Percentiles rank a stretch among this genome's conserved stretches.
Evolutionary conservation across 2,888 invertebrate species (phyloP).

Genomic region (Zele albiditarsus): DNA sequence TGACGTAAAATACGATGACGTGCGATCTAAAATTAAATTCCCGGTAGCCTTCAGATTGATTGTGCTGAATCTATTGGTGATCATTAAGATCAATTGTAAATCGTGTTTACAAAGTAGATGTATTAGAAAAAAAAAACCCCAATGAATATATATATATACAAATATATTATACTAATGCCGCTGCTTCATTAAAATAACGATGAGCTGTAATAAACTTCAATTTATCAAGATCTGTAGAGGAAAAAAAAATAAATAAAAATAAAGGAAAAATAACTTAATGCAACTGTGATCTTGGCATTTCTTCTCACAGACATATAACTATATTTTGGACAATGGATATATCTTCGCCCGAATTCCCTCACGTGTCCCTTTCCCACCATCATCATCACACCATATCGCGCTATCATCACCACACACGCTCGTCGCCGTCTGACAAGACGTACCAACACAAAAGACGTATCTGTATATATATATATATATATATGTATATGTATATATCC

Average conservation of each 20-base stretch:
- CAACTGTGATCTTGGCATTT: neutral
- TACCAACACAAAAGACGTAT: neutral
- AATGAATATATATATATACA: too few relatives aligned
- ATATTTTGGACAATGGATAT: conserved; percentile 26
- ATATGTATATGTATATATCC: conserved; percentile 36
- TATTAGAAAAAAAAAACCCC: too few relatives aligned
- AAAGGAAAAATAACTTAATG: neutral
- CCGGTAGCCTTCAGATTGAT: neutral
- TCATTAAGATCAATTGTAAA: too few relatives aligned
- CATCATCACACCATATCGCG: conserved; percentile 33
- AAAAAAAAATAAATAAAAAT: neutral
- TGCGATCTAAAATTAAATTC: neutral
- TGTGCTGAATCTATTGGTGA: neutral
- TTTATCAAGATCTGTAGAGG: neutral
- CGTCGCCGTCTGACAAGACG: neutral
- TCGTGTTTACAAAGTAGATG: too few relatives aligned
- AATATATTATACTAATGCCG: too few relatives aligned
- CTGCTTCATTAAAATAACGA: too few relatives aligned
- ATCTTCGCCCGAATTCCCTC: conserved; percentile 57
- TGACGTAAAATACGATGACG: neutral
- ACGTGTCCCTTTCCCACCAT: conserved; percentile 60
- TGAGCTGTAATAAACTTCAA: neutral
- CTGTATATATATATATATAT: too few relatives aligned
- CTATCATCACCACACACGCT: neutral
- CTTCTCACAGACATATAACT: neutral